A percentile compares a stretch with the other conserved stretches of the same genome.
Conservation (phyloP, 2,888 invertebrate species). For the Diploptera punctata region DNA sequence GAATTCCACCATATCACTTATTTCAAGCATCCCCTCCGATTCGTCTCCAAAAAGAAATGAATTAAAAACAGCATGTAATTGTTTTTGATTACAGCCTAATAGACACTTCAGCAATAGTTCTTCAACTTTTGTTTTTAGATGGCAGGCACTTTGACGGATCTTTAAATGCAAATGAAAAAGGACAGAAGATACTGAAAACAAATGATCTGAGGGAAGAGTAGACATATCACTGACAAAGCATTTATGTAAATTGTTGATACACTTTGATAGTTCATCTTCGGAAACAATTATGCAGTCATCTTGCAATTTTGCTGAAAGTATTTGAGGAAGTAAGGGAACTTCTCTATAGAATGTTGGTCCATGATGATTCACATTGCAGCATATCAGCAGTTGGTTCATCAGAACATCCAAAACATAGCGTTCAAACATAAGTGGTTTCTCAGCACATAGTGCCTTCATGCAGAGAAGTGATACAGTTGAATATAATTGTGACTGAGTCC, state of each 20-base stretch:
- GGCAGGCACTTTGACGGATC: conserved; percentile 45
- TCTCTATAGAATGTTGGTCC: conserved; percentile 29
- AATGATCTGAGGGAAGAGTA: conserved; percentile 49
- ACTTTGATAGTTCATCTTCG: conserved; percentile 51
- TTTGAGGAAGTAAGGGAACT: conserved; percentile 23
- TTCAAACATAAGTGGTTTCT: conserved; percentile 37
- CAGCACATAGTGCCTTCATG: conserved; percentile 55
- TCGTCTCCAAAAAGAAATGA: conserved; percentile 51
- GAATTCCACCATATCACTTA: conserved; percentile 49
- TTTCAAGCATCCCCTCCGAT: conserved; percentile 43
- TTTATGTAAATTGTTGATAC: conserved; percentile 52
- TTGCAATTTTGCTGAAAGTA: neutral
- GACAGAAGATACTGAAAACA: conserved; percentile 48
- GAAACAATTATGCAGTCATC: conserved; percentile 34
- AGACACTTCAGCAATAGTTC: conserved; percentile 45
- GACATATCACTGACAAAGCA: conserved; percentile 53
- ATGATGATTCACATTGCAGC: conserved; percentile 26
- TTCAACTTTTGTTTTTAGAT: conserved; percentile 44
- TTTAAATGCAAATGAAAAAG: conserved; percentile 49
- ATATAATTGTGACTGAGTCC: conserved; percentile 32
- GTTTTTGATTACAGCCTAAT: conserved; percentile 43
- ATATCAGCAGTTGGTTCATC: conserved; percentile 49
- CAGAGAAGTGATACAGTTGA: conserved; percentile 61
- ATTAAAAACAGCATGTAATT: conserved; percentile 49
- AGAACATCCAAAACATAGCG: conserved; percentile 52